A percentile compares a stretch with the other conserved stretches of the same genome.
phyloP scores from a whole-genome alignment of 2,888 invertebrate species.

The Onchidella celtica region DNA sequence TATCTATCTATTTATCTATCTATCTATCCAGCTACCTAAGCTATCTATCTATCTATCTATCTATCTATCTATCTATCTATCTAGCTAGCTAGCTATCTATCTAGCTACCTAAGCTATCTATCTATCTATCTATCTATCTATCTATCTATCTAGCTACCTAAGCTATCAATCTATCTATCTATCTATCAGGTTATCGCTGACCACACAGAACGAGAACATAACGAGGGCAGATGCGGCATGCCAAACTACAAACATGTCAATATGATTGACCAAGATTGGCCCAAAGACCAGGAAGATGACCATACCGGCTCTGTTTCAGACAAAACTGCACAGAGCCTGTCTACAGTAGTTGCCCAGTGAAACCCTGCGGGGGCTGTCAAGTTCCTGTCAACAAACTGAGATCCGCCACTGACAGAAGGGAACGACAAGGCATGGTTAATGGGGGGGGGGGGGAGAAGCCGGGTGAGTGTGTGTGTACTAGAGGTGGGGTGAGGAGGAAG shows the following conservation, averaged over 20 bases:
- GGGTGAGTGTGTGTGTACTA: too few relatives aligned
- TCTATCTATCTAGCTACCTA: slow-evolving; percentile 57
- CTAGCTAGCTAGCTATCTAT: too few relatives aligned
- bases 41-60: slow-evolving; percentile 61
- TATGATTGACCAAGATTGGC: slow-evolving; percentile 28
- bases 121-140: slow-evolving; percentile 53
- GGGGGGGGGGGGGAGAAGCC: too few relatives aligned
- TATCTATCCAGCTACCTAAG: slow-evolving; percentile 57
- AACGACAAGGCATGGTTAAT: too few relatives aligned
- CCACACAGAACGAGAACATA: slow-evolving; percentile 45
- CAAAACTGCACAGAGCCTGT: too few relatives aligned
- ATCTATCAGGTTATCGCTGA: slow-evolving; percentile 50
- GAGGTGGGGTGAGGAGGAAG: too few relatives aligned
- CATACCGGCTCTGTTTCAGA: too few relatives aligned
- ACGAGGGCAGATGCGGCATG: slow-evolving; percentile 43
- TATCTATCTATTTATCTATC: slow-evolving; percentile 53
- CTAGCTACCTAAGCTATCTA: too few relatives aligned
- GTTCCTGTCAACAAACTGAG: too few relatives aligned
- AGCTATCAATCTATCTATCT: slow-evolving; percentile 61
- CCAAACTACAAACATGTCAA: slow-evolving; percentile 46
- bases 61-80: slow-evolving; percentile 48
- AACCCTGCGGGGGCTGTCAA: too few relatives aligned
- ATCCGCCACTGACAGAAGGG: too few relatives aligned
- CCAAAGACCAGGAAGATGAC: neutral
- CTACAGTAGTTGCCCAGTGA: too few relatives aligned